Conservation (phyloP, 2,797 vertebrate species). For the Heteromormyrus szaboi region DNA sequence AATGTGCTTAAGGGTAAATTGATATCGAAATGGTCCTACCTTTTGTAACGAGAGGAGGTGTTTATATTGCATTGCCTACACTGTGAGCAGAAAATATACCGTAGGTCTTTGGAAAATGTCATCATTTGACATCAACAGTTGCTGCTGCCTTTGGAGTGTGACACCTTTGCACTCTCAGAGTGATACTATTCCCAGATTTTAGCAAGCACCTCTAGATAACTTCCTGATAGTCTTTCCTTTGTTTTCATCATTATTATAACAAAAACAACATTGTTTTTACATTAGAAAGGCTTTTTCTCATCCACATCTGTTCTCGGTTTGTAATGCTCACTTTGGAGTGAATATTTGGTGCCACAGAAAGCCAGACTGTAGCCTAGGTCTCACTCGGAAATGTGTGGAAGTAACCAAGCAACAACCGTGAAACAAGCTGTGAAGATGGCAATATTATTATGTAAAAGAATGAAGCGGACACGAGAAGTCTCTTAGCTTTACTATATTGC, state of each 20-base stretch:
- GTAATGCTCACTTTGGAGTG: not conserved
- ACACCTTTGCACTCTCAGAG: not conserved
- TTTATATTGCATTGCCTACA: not conserved
- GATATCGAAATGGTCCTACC: not conserved
- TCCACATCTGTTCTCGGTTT: not conserved
- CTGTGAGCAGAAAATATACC: not conserved
- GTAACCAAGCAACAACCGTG: constrained; percentile 1
- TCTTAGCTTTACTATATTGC: not conserved
- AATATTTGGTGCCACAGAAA: not conserved
- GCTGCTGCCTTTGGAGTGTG: not conserved
- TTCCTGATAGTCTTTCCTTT: not conserved
- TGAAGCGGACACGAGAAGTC: not conserved
- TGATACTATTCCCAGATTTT: not conserved
- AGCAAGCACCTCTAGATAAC: not conserved
- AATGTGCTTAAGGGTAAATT: not conserved
- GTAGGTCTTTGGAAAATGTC: not conserved
- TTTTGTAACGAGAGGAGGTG: not conserved
- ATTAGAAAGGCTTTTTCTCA: not conserved
- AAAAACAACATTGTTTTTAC: not conserved
- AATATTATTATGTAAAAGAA: not conserved
- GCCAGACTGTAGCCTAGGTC: not conserved
- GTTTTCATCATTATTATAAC: not conserved
- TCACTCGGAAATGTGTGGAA: not conserved
- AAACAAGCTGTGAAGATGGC: not conserved
- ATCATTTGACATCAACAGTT: not conserved